These are phyloP conservation scores for Pogonocichla stellata DNA, from an alignment of 2,113 vertebrate genomes.

Conservation along the genomic window DNA sequence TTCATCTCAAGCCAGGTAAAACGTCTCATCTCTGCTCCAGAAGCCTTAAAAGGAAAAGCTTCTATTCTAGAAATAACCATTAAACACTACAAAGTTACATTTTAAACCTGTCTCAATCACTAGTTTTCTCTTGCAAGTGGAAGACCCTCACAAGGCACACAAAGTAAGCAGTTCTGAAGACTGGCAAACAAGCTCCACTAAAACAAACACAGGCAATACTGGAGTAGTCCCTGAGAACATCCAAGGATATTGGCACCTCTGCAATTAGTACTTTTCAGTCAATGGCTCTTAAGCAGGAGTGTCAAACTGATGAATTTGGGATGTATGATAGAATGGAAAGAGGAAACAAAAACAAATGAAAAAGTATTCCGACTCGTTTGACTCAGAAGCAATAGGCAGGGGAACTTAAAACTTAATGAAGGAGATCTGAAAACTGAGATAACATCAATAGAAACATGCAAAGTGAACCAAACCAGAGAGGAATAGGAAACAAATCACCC, in stretches of 20 bases:
- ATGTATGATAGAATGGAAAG: neutral
- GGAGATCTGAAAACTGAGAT: neutral
- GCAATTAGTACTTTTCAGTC: neutral
- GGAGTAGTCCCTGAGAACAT: neutral
- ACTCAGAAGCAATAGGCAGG: neutral
- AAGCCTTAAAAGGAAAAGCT: neutral
- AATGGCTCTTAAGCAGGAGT: neutral
- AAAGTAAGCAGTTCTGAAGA: neutral
- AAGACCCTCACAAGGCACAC: neutral
- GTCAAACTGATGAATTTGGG: neutral
- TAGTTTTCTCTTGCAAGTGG: neutral
- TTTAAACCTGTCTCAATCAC: neutral
- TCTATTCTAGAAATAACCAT: neutral
- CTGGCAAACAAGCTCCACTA: neutral
- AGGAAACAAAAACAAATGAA: neutral
- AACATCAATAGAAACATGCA: neutral
- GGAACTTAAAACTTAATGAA: neutral
- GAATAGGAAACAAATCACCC: neutral
- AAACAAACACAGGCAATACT: neutral
- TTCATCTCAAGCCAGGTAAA: neutral
- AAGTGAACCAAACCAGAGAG: neutral
- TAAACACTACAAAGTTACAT: neutral
- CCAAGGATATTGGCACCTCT: rapidly evolving
- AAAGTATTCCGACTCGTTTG: neutral
- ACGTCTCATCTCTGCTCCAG: neutral